phyloP scores from a whole-genome alignment of 2,113 vertebrate species.

The Pampusana beccarii region DNA sequence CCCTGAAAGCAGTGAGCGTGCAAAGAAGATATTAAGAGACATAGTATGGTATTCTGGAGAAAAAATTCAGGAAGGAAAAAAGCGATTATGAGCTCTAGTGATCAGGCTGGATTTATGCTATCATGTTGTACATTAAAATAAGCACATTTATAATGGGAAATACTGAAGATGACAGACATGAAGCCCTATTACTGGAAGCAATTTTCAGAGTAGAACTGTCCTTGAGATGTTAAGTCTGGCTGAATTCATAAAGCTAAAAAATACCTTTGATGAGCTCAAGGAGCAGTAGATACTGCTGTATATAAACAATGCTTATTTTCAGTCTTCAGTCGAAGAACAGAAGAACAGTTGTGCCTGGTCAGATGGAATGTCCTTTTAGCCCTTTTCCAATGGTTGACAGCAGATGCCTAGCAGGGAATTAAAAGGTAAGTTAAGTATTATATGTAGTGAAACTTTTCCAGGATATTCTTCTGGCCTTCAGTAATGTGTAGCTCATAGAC shows the following conservation, averaged over 20 bases:
- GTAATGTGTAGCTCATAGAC: not conserved
- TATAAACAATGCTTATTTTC: not conserved
- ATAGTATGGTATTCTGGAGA: not conserved
- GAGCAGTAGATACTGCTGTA: not conserved
- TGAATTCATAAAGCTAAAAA: not conserved
- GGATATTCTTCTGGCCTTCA: not conserved
- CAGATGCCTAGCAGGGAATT: not conserved
- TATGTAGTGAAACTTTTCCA: not conserved
- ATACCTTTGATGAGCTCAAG: not conserved
- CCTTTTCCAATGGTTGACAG: not conserved
- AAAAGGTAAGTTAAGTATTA: not conserved
- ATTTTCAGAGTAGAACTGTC: not conserved
- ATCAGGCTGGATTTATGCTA: not conserved
- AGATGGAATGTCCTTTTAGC: not conserved
- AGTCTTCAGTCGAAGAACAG: not conserved
- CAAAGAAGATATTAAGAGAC: not conserved
- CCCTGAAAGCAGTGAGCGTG: not conserved
- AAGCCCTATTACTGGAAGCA: not conserved
- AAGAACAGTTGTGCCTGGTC: not conserved
- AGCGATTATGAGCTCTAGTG: not conserved
- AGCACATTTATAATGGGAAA: not conserved
- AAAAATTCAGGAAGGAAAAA: not conserved
- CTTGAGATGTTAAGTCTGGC: not conserved
- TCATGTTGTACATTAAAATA: not conserved
- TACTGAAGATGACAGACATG: not conserved